Percentiles rank a stretch among this genome's conserved stretches.
These are phyloP conservation scores for Trematocara variabile DNA, from an alignment of 2,113 vertebrate species.

Conservation along the genomic window DNA sequence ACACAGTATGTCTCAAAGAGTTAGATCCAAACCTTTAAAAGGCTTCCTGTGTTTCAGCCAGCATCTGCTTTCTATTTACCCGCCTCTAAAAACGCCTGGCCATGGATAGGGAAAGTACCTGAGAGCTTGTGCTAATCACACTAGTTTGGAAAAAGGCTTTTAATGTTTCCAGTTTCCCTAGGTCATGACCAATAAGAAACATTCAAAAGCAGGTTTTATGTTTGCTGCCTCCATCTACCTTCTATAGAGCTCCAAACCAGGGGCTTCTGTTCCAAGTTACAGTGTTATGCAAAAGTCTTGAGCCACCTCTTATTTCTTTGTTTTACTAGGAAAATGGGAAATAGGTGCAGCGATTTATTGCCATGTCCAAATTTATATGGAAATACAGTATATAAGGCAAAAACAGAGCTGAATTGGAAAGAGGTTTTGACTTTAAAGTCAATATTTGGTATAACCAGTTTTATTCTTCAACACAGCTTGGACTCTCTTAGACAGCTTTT, in stretches of 20 bases:
- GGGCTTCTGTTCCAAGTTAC: background rate
- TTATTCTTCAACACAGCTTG: background rate
- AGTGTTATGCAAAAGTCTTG: background rate
- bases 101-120: slow-evolving; percentile 20
- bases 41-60: slow-evolving; percentile 29
- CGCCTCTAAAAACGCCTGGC: background rate
- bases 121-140: slow-evolving; percentile 8
- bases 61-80: slow-evolving; percentile 71
- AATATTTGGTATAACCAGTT: background rate
- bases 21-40: slow-evolving; percentile 50
- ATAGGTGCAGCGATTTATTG: background rate
- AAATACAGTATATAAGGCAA: background rate
- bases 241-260: background rate
- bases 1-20: slow-evolving; percentile 47
- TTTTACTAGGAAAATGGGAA: background rate
- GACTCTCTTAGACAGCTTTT: background rate
- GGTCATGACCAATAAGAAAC: background rate
- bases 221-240: background rate
- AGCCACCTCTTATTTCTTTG: background rate
- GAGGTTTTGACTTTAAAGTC: background rate
- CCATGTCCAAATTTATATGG: background rate
- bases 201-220: background rate
- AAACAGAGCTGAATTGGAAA: background rate
- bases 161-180: background rate
- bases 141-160: slow-evolving; percentile 1